Base-by-base conservation (phyloP, 2,113 vertebrate species). In the Mus musculus region DNA sequence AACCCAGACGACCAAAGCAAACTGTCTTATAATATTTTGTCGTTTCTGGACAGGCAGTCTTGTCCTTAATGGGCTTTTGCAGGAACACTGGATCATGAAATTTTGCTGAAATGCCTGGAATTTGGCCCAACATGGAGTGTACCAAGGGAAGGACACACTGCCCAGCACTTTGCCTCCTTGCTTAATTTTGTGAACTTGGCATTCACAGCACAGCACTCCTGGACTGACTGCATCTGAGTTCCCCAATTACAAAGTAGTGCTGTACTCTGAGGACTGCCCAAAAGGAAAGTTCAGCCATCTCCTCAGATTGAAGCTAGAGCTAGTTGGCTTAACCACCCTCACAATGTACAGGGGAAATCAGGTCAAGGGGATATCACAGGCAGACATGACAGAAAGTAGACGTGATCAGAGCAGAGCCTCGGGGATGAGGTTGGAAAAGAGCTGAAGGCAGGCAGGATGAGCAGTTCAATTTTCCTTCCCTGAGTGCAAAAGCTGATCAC, bases 311-410 rank as follows among this genome's bases (percentile, higher is more conserved):
- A 90, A 87, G 11, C 77, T 89, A 69, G n/a, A 73, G 28, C 42
- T 59, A 91, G 67, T 2, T 69, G 20, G 3, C 39, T 63, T 82
- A 73, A 69, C 93, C 65, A 89, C 67, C 61, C 59, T 0, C 75
- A 42, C 7, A 14, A 61, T 87, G 12, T n/a, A 7, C n/a, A 72
- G 84, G 26, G 86, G 61, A 96, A 91, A 93, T 93, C 93, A 96
- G 95, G 89, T 94, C 89, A 94, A 93, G 87, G 88, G 69, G 95
- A 36, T n/a, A 93, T 93, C 90, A 95, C 22, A 89, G 82, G 63
- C n/a, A 49, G 24, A 92, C 56, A 67, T 63, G 69, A 96, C 93
- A 63, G 42, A 69, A 88, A 84, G 95, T 63, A 95, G 67, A 96
- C 87, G 92, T 54, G 61, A 95, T 73, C 61, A 89, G 93, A 94